Base-by-base conservation (phyloP, 2,797 vertebrate genomes). In the Argyrosomus regius region DNA sequence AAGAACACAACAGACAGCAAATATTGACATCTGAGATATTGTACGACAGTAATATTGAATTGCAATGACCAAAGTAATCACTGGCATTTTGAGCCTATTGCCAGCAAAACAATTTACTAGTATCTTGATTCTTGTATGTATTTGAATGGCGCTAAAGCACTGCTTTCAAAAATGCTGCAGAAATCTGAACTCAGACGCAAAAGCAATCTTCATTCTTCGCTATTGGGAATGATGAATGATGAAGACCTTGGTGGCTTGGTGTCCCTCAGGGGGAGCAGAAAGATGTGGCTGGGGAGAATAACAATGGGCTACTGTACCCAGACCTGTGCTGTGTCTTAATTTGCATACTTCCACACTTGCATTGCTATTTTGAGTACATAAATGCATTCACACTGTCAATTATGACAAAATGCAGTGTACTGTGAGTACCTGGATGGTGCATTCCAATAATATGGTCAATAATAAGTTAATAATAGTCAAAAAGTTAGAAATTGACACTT, bases 1-100 rank as follows among this genome's bases (percentile, higher is more conserved):
- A 91, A 80, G 57, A 70, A 75, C 18, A 74, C 3, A 68, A 43
- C 3, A 75, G 5, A 83, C 14, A 81, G 9, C 73, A 39, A 39
- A 39, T 39, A 8, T 39, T 39, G 35, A 39, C 35, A 64, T 45
- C 5, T n/a, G 11, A 77, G 43, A 70, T n/a, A 66, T 17, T 52
- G 9, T 26, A 35, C 13, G 5, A 26, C 3, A 56, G 17, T 7
- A 49, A 22, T 45, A 12, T 24, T 31, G 6, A 43, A n/a, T n/a
- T 52, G 8, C 22, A 39, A 3, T 16, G 14, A 41, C 22, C 31
- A 76, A 22, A 57, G 16, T 31, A 13, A 35, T 39, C 24, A 50
- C 28, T 43, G 9, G 9, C 2, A 48, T 35, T 3, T 58, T 35
- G 13, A 46, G 14, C 12, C 20, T 52, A 24, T 49, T 22, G 31